A percentile compares a stretch with the other conserved stretches of the same genome.
These are phyloP conservation scores for Leptopilina clavipes DNA, from an alignment of 1,140 invertebrate species.

Conservation along the genomic window DNA sequence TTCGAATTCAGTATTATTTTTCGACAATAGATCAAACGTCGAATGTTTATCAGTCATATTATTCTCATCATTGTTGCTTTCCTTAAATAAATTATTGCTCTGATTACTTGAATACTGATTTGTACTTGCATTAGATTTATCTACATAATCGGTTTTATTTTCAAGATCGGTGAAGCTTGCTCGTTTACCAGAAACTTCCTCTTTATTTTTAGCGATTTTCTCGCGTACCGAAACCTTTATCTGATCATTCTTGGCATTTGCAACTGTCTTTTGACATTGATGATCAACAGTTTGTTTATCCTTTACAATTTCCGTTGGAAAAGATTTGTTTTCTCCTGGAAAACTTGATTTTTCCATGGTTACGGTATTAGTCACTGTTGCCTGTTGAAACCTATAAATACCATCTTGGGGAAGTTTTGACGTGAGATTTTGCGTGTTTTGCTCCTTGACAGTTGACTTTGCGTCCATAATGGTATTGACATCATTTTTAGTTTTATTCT, in stretches of 20 bases:
- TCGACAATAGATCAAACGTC: constrained; percentile 19
- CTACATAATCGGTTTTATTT: constrained; percentile 52
- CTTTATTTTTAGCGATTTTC: constrained; percentile 61
- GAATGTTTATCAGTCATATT: constrained; percentile 37
- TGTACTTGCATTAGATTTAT: constrained; percentile 45
- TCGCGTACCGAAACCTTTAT: constrained; percentile 63
- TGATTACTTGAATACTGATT: constrained; percentile 43
- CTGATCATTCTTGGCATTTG: constrained; percentile 67
- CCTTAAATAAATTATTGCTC: constrained; percentile 37
- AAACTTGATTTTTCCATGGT: constrained; percentile 43
- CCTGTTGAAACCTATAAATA: constrained; percentile 61
- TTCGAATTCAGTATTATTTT: constrained; percentile 27
- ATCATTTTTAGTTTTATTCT: constrained; percentile 36
- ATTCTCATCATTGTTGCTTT: constrained; percentile 48
- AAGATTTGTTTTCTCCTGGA: constrained; percentile 40
- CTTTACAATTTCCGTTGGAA: constrained; percentile 43
- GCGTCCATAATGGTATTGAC: constrained; percentile 19
- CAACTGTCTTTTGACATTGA: constrained; percentile 62
- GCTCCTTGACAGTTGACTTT: constrained; percentile 29
- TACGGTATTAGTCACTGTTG: constrained; percentile 52
- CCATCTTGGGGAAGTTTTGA: constrained; percentile 48
- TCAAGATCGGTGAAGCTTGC: constrained; percentile 61
- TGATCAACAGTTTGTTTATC: constrained; percentile 55
- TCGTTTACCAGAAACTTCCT: constrained; percentile 63
- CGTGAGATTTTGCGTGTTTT: constrained; percentile 38